phyloP scores from a whole-genome alignment of 2,888 invertebrate genomes.

The Dione vanillae region DNA sequence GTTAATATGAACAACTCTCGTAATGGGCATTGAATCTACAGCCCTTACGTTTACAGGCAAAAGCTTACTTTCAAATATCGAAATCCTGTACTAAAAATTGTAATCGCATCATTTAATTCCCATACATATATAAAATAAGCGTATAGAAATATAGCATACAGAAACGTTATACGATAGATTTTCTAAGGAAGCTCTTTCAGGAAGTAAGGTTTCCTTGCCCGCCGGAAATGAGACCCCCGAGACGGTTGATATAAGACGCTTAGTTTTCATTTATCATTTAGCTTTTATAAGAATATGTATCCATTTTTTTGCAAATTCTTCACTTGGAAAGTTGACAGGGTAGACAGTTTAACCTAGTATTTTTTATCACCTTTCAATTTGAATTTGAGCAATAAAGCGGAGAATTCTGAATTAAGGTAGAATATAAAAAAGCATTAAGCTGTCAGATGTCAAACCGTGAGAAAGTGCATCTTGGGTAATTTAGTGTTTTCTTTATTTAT shows the following conservation, averaged over 20 bases:
- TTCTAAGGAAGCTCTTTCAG: conserved; percentile 30
- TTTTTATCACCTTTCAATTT: no score
- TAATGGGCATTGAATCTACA: no score
- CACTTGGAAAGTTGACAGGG: neutral
- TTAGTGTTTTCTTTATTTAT: no score
- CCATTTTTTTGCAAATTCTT: neutral
- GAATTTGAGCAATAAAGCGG: no score
- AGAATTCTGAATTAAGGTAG: no score
- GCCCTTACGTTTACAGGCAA: no score
- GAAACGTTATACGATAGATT: conserved; percentile 12
- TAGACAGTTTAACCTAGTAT: no score
- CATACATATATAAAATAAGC: neutral
- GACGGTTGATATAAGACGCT: conserved; percentile 26
- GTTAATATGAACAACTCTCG: no score
- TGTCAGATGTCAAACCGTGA: no score
- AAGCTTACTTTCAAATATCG: no score
- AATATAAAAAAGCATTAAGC: no score
- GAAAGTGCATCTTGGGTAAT: no score
- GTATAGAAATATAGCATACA: neutral
- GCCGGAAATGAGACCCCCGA: conserved; percentile 36
- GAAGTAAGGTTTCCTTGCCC: conserved; percentile 38
- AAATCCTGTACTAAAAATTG: neutral
- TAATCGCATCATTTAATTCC: neutral
- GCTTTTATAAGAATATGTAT: conserved; percentile 3
- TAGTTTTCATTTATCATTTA: conserved; percentile 16